Conservation (phyloP, 2,113 vertebrate species). For the Phaethon lepturus region DNA sequence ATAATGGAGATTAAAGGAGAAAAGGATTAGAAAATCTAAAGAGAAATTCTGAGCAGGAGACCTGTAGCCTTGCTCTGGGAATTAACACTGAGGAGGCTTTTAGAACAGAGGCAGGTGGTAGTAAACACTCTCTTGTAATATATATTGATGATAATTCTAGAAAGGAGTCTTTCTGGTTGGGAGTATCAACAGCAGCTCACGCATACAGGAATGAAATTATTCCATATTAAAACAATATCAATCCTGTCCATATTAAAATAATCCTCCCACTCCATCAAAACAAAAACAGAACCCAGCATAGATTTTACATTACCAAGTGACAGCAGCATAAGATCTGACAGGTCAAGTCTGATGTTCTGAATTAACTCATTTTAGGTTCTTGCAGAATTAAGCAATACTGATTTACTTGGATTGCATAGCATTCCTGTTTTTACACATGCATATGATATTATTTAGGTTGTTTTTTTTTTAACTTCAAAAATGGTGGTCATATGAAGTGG, state of each 20-base stretch:
- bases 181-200: conserved; percentile 19
- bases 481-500: neutral
- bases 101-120: conserved; percentile 35
- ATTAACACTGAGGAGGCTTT: conserved; percentile 41
- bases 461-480: neutral
- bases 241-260: conserved; percentile 30
- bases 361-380: neutral
- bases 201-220: conserved; percentile 28
- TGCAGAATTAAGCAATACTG: neutral
- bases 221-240: conserved; percentile 39
- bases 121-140: conserved; percentile 34
- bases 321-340: neutral
- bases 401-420: neutral
- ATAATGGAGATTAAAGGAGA: conserved; percentile 55
- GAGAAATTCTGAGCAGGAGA: conserved; percentile 55
- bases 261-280: conserved; percentile 22
- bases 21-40: conserved; percentile 60
- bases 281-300: neutral
- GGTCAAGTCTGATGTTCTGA: neutral
- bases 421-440: neutral
- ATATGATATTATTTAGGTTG: neutral
- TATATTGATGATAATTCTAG: conserved; percentile 58
- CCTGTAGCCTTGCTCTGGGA: conserved; percentile 61
- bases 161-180: conserved; percentile 52
- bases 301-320: neutral